Base-by-base conservation (phyloP, 2,113 vertebrate species). In the Pseudorasbora parva region DNA sequence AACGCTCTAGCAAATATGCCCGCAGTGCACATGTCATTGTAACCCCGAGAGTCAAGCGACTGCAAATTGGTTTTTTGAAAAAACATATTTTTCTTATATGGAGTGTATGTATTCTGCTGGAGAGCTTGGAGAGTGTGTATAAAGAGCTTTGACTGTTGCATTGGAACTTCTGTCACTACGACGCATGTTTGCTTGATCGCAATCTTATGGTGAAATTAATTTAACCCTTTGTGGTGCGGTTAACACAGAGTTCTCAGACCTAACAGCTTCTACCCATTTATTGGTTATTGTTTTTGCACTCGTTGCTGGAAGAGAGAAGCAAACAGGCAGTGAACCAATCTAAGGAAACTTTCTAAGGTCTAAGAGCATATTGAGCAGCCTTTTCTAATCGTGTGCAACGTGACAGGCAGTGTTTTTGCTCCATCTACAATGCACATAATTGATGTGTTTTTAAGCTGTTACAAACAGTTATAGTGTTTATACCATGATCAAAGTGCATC, bases 401-500 rank as follows among this genome's bases (percentile, higher is more conserved):
- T 81, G 72, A 83, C 77, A 74, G n/a, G 73, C 78, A 59, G 37
- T 69, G 37, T 62, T 60, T 6, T 83, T 86, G 45, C 78, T 75
- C 30, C 49, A 51, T 75, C 56, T 84, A 78, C 78, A 80, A 75
- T 84, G 68, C 62, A 56, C 79, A 82, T 81, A 68, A 66, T 56
- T 59, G 59, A 6, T 21, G 9, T 80, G 8, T 86, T 37, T 33
- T 30, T 54, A 15, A 59, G 41, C 51, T 56, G 17, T 37, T 66
- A n/a, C 72, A 62, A 47, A 78, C 10, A 57, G 57, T 68, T 54
- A 74, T 41, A n/a, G 68, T 27, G 41, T 33, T 68, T 62, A 33
- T 71, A 37, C 45, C 23, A 37, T 81, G 80, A 89, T 89, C 88
- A 88, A 87, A 89, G 86, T 68, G 84, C 83, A 78, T 83, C 80